Conservation (phyloP, 2,797 vertebrate species). For the Notolabrus celidotus region DNA sequence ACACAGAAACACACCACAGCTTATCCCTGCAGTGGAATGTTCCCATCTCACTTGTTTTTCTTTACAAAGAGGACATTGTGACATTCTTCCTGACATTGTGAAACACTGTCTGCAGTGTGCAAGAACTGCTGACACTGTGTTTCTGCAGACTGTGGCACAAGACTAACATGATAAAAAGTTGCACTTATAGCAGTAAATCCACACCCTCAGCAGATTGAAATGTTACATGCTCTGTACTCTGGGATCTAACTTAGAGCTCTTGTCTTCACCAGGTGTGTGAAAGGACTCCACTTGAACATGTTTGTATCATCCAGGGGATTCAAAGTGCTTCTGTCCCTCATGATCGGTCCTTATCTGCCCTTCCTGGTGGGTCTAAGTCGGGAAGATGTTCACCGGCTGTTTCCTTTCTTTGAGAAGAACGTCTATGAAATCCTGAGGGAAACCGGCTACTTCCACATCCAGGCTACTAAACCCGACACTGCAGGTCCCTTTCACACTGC, state of each 20-base stretch:
- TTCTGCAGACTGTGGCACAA: slow-evolving; percentile 18
- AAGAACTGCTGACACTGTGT: slow-evolving; percentile 31
- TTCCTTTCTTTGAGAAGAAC: slow-evolving; percentile 88
- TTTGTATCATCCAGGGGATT: slow-evolving; percentile 12
- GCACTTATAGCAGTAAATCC: not conserved
- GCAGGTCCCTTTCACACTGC: too few species aligned
- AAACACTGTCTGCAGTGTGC: slow-evolving; percentile 41
- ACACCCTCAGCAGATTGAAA: not conserved
- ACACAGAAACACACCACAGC: slow-evolving; percentile 6
- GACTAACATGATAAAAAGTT: not conserved
- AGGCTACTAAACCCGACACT: slow-evolving; percentile 92
- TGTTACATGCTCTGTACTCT: not conserved
- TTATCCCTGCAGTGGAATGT: slow-evolving; percentile 30
- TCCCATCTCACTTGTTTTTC: slow-evolving; percentile 6
- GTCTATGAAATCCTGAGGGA: slow-evolving; percentile 83
- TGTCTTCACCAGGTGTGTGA: slow-evolving; percentile 82
- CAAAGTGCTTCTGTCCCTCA: slow-evolving; percentile 69
- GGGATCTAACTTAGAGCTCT: not conserved
- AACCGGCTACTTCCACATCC: slow-evolving; percentile 90
- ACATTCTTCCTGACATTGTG: slow-evolving; percentile 18
- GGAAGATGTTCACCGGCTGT: slow-evolving; percentile 86
- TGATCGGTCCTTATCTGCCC: slow-evolving; percentile 89
- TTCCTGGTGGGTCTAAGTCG: slow-evolving; percentile 88
- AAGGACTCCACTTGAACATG: slow-evolving; percentile 90
- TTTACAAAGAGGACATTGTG: slow-evolving; percentile 34